These are phyloP conservation scores for Lacerta viridis DNA, from an alignment of 2,797 vertebrate genomes.

Conservation along the genomic window DNA sequence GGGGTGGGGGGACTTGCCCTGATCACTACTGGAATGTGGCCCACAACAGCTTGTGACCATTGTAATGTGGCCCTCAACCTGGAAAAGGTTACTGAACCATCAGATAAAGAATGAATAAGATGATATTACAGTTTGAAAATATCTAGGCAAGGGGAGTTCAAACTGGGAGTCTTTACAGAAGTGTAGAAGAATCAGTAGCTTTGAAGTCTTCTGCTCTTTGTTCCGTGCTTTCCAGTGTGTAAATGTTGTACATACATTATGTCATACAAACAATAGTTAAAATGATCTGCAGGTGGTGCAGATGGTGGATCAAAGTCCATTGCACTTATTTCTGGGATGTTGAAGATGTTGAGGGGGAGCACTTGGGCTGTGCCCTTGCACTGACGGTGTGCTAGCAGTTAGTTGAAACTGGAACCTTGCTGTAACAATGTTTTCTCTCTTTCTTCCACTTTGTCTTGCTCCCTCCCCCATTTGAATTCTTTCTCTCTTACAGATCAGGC, in stretches of 20 bases:
- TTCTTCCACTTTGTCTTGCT: background rate
- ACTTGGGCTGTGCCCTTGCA: background rate
- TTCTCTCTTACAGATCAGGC: slow-evolving; percentile 87
- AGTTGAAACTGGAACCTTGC: background rate
- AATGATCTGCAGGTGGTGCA: background rate
- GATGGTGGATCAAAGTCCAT: background rate
- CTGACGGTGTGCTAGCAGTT: background rate
- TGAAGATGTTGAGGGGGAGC: no score
- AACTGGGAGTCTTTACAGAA: background rate
- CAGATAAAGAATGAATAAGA: background rate
- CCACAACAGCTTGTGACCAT: background rate
- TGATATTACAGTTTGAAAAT: background rate
- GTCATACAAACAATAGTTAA: no score
- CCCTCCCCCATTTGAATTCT: slow-evolving; percentile 9
- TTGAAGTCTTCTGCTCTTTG: background rate
- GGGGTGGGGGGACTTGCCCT: background rate
- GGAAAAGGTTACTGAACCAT: no score
- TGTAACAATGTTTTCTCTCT: slow-evolving; percentile 28
- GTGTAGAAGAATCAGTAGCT: background rate
- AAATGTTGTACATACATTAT: background rate
- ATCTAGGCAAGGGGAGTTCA: background rate
- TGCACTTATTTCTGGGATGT: background rate
- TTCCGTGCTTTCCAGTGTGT: background rate
- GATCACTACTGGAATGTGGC: background rate
- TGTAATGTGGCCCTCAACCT: no score